These are phyloP conservation scores for Epirrita christyi DNA, from an alignment of 2,888 invertebrate genomes.

Conservation along the genomic window DNA sequence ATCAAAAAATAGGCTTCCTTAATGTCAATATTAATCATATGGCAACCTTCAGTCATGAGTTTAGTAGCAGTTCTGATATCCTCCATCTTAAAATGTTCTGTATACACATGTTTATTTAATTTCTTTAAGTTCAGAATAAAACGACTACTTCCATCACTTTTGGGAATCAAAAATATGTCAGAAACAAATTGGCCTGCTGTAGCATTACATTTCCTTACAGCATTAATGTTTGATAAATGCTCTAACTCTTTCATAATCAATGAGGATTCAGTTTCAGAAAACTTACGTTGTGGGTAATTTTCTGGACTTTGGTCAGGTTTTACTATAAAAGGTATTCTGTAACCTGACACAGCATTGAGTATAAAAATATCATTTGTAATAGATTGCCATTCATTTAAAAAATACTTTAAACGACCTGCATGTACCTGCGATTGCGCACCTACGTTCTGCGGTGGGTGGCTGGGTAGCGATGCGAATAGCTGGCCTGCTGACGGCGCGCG, in stretches of 20 bases:
- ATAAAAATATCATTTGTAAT: background rate
- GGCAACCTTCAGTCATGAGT: background rate
- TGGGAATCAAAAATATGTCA: background rate
- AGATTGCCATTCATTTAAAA: background rate
- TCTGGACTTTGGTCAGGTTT: background rate
- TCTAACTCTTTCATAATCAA: background rate
- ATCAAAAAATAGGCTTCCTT: background rate
- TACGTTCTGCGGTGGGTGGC: too few relatives aligned
- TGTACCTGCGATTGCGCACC: too few relatives aligned
- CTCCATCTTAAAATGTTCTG: constrained; percentile 5
- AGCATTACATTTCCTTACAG: background rate
- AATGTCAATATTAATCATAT: constrained; percentile 1
- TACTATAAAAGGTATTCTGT: background rate
- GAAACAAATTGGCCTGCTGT: background rate
- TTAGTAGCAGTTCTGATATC: background rate
- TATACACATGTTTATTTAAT: background rate
- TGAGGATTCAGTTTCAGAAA: background rate
- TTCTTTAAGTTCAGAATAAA: background rate
- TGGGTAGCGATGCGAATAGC: too few relatives aligned
- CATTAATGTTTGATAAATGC: background rate
- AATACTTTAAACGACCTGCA: background rate
- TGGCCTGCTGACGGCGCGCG: too few relatives aligned
- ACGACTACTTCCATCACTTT: background rate
- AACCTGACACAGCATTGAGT: background rate
- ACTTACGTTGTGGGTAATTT: background rate